A percentile compares a stretch with the other conserved stretches of the same genome.
Evolutionary conservation across 2,113 vertebrate genomes (phyloP).

Genomic region (Pontoporia blainvillei): DNA sequence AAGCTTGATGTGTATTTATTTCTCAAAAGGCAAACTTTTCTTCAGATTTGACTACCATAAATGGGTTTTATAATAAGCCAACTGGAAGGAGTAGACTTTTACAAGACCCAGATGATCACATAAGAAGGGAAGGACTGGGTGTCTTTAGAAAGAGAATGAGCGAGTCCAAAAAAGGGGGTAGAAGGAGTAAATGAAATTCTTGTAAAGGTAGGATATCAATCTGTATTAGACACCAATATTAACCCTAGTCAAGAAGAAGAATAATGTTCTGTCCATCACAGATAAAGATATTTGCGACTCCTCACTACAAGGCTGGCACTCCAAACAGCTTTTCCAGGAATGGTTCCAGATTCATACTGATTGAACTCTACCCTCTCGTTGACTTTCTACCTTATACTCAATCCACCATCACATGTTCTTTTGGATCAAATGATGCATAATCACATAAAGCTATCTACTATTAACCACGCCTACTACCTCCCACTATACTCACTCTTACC

Average conservation of each 20-base stretch:
- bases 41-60: not conserved
- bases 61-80: not conserved
- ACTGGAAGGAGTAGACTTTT: not conserved
- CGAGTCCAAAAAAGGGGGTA: not conserved
- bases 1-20: not conserved
- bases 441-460: not conserved
- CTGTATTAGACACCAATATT: not conserved
- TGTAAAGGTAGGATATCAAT: not conserved
- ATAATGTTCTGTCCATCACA: not conserved
- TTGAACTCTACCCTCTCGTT: not conserved
- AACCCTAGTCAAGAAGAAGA: not conserved
- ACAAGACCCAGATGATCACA: not conserved
- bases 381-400: not conserved
- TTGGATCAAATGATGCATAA: not conserved
- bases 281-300: not conserved
- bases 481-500: not conserved
- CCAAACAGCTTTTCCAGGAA: not conserved
- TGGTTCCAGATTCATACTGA: not conserved
- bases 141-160: not conserved
- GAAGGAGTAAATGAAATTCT: not conserved
- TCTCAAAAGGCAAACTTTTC: not conserved
- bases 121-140: not conserved
- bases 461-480: not conserved
- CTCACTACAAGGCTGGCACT: not conserved
- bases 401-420: not conserved